phyloP scores from a whole-genome alignment of 2,797 vertebrate species.

The Pristis pectinata region DNA sequence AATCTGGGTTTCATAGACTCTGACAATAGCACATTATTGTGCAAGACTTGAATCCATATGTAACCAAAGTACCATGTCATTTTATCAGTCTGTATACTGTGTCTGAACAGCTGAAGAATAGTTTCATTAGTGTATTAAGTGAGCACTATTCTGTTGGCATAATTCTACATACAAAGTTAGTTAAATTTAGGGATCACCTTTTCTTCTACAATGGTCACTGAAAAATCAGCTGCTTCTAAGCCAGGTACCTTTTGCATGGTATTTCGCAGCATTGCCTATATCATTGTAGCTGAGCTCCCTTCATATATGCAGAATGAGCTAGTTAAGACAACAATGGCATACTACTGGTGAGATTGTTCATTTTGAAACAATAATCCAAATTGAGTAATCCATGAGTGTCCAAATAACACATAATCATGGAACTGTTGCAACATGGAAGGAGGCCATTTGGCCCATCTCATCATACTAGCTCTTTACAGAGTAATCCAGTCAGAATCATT shows the following conservation, averaged over 20 bases:
- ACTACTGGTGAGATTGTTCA: not conserved
- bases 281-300: not conserved
- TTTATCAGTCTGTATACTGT: not conserved
- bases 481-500: too few species aligned
- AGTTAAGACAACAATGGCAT: not conserved
- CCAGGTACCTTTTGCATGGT: not conserved
- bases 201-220: not conserved
- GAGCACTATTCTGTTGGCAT: not conserved
- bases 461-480: too few species aligned
- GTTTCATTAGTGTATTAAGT: not conserved
- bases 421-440: too few species aligned
- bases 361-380: not conserved
- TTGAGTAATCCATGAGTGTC: too few species aligned
- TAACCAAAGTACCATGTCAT: not conserved
- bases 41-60: constrained; percentile 12
- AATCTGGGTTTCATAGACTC: not conserved
- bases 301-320: not conserved
- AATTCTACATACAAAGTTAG: not conserved
- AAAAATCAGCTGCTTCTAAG: not conserved
- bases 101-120: not conserved
- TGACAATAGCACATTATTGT: not conserved
- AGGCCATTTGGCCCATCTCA: too few species aligned
- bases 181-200: constrained; percentile 2
- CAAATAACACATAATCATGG: not conserved
- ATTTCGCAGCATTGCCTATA: not conserved